Evolutionary conservation across 2,888 invertebrate genomes (phyloP).

Genomic region (Hyposoter dolosus): DNA sequence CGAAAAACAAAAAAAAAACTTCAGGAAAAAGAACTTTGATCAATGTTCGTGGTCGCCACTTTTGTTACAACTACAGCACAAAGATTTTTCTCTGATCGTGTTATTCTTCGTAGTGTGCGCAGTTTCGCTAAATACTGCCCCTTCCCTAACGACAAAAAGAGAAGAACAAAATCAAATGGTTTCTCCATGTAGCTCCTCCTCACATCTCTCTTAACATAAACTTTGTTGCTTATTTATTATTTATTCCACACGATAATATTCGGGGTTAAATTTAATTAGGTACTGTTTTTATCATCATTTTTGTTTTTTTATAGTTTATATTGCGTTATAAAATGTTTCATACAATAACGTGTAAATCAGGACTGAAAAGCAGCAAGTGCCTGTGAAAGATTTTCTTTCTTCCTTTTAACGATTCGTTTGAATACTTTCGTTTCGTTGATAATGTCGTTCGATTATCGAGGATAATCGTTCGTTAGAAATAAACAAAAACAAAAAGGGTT

Average conservation of each 20-base stretch:
- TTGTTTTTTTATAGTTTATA: slow-evolving; percentile 52
- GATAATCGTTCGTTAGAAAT: neutral
- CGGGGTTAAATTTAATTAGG: slow-evolving; percentile 34
- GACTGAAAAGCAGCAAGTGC: slow-evolving; percentile 66
- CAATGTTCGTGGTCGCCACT: slow-evolving; percentile 64
- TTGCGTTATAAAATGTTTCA: slow-evolving; percentile 41
- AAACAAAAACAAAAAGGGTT: neutral
- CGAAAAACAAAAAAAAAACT: neutral
- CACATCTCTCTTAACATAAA: slow-evolving; percentile 58
- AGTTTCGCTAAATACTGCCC: slow-evolving; percentile 45
- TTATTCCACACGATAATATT: slow-evolving; percentile 71
- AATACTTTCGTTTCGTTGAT: neutral
- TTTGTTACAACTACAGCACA: slow-evolving; percentile 63
- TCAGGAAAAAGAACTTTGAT: slow-evolving; percentile 47
- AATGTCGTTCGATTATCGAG: slow-evolving; percentile 1
- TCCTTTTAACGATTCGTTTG: slow-evolving; percentile 25
- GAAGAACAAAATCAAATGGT: slow-evolving; percentile 34
- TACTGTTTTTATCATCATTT: slow-evolving; percentile 39
- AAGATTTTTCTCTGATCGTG: slow-evolving; percentile 63
- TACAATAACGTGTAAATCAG: slow-evolving; percentile 53
- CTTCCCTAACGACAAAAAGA: slow-evolving; percentile 7
- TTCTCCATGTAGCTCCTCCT: slow-evolving; percentile 62
- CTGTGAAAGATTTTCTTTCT: slow-evolving; percentile 56
- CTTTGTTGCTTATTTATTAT: slow-evolving; percentile 72
- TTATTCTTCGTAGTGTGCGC: slow-evolving; percentile 57